Conservation (phyloP, 2,888 invertebrate genomes). For the Pogonocherus hispidulus region DNA sequence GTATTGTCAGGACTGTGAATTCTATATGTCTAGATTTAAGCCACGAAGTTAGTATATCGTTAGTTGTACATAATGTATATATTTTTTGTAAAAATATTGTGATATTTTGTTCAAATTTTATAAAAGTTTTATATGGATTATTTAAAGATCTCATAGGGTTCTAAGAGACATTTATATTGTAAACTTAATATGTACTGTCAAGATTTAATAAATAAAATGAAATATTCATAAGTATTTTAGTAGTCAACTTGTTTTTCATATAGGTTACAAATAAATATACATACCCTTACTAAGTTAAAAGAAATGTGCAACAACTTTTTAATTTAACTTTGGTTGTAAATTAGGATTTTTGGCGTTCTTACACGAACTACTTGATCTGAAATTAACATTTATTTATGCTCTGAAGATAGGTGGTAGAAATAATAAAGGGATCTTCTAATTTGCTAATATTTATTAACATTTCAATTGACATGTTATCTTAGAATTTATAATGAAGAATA, state of each 20-base stretch:
- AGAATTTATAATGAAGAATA: conserved; percentile 32
- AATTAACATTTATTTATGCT: too few relatives aligned
- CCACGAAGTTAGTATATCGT: conserved; percentile 66
- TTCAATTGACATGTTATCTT: conserved; percentile 52
- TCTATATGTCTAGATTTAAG: conserved; percentile 90
- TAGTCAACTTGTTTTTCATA: too few relatives aligned
- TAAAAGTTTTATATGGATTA: conserved; percentile 42
- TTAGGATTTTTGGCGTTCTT: too few relatives aligned
- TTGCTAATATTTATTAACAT: conserved; percentile 52
- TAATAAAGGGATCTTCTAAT: not conserved
- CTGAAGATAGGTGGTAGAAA: not conserved
- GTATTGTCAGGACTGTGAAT: conserved; percentile 93
- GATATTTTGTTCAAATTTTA: conserved; percentile 54
- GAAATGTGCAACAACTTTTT: too few relatives aligned
- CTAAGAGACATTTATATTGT: conserved; percentile 36
- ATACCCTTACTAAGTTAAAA: too few relatives aligned
- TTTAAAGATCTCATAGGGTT: conserved; percentile 43
- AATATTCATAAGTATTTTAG: not conserved
- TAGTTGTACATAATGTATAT: conserved; percentile 28
- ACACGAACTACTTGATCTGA: too few relatives aligned
- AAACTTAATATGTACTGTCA: conserved; percentile 14
- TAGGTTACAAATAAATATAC: too few relatives aligned
- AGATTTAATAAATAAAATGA: conserved; percentile 22
- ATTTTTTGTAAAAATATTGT: conserved; percentile 46
- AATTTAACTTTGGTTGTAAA: too few relatives aligned